Percentiles rank a stretch among this genome's conserved stretches.
Evolutionary conservation across 2,888 invertebrate genomes (phyloP).

Genomic region (Bruchidius siliquastri): DNA sequence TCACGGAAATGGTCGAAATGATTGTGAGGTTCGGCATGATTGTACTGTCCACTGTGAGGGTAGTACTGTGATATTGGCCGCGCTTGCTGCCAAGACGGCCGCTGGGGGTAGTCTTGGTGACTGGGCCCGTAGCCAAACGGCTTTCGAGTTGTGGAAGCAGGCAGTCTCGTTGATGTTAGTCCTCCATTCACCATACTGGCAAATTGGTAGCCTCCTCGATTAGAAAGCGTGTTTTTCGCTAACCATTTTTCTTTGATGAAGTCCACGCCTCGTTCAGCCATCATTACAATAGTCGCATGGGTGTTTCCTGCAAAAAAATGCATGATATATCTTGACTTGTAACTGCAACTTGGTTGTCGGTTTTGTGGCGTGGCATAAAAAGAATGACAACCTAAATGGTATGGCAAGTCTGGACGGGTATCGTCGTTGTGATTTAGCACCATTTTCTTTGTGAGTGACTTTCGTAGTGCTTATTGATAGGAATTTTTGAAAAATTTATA

Average conservation of each 20-base stretch:
- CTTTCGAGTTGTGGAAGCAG: not conserved
- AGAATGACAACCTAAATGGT: too few relatives aligned
- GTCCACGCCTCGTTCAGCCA: constrained; percentile 44
- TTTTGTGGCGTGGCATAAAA: too few relatives aligned
- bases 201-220: not conserved
- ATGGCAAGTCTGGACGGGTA: too few relatives aligned
- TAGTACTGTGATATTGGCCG: not conserved
- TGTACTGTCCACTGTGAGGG: not conserved
- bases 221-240: not conserved
- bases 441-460: too few relatives aligned
- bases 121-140: not conserved
- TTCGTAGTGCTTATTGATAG: too few relatives aligned
- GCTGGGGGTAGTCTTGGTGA: not conserved
- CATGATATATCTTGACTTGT: too few relatives aligned
- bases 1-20: not conserved
- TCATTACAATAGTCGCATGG: constrained; percentile 45
- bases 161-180: not conserved
- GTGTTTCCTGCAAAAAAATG: constrained; percentile 36
- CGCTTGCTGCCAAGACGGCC: not conserved
- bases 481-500: too few relatives aligned
- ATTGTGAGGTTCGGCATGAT: not conserved
- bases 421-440: too few relatives aligned
- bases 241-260: constrained; percentile 41
- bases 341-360: too few relatives aligned
- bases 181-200: not conserved